These are phyloP conservation scores for Callimorpha dominula DNA, from an alignment of 2,888 invertebrate species.

Conservation along the genomic window DNA sequence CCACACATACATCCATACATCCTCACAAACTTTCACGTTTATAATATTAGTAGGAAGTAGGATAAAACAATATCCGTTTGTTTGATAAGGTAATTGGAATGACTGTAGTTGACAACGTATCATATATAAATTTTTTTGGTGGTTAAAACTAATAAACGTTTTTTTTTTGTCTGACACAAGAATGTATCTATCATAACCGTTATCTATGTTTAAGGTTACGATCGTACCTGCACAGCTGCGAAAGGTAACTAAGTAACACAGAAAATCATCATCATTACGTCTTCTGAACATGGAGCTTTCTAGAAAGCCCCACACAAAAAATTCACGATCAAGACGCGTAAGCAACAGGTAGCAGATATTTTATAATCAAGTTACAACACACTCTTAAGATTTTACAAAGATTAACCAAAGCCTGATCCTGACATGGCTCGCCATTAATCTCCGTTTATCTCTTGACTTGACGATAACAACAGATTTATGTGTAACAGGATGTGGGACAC, in stretches of 20 bases:
- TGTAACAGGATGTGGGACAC: constrained; percentile 41
- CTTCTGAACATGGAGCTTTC: not conserved
- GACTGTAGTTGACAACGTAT: no score
- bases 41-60: no score
- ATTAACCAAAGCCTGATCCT: constrained; percentile 15
- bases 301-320: not conserved
- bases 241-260: no score
- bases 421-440: constrained; percentile 22
- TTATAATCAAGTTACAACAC: constrained; percentile 9
- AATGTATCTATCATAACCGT: not conserved
- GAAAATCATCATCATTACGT: not conserved
- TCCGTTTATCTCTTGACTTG: constrained; percentile 25
- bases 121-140: no score
- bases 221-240: no score
- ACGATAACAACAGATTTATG: constrained; percentile 52
- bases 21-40: no score
- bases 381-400: constrained; percentile 1
- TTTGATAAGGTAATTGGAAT: no score
- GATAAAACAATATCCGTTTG: no score
- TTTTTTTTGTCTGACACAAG: not conserved
- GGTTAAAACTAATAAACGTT: not conserved
- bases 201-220: no score
- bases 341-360: not conserved
- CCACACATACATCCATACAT: no score
- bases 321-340: not conserved